phyloP scores from a whole-genome alignment of 2,113 vertebrate genomes.

The Lichenostomus cassidix region DNA sequence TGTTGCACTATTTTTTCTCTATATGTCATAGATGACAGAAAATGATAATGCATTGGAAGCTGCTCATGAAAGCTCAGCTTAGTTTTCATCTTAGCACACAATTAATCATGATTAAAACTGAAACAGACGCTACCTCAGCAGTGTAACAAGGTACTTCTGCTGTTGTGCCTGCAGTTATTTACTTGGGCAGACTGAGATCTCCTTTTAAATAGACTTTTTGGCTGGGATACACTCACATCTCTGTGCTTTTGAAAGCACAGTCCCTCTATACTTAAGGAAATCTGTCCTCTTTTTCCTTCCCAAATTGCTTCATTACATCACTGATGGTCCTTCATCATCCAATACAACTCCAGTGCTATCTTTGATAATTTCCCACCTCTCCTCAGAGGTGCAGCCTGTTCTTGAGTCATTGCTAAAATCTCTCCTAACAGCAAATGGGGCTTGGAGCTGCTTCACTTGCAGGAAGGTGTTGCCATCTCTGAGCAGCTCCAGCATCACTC shows the following conservation, averaged over 20 bases:
- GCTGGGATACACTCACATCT: background rate
- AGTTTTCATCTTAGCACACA: background rate
- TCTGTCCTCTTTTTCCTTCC: background rate
- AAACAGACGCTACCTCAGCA: slow-evolving; percentile 32
- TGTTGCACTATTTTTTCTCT: background rate
- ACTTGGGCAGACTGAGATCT: background rate
- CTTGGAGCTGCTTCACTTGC: background rate
- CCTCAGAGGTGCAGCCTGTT: background rate
- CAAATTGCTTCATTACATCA: background rate
- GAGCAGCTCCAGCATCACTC: background rate
- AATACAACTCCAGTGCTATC: background rate
- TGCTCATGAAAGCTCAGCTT: background rate
- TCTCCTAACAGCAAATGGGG: background rate
- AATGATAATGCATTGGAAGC: background rate
- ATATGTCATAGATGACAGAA: background rate
- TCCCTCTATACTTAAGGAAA: background rate
- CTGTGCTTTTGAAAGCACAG: background rate
- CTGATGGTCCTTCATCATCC: background rate
- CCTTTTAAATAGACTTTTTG: background rate
- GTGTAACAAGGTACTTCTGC: background rate
- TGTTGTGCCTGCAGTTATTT: slow-evolving; percentile 19
- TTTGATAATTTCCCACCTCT: background rate
- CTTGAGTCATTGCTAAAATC: background rate
- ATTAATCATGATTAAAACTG: slow-evolving; percentile 21
- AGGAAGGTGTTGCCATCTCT: background rate